Conservation (phyloP, 1,140 invertebrate species). For the Rhopalosiphum padi region DNA sequence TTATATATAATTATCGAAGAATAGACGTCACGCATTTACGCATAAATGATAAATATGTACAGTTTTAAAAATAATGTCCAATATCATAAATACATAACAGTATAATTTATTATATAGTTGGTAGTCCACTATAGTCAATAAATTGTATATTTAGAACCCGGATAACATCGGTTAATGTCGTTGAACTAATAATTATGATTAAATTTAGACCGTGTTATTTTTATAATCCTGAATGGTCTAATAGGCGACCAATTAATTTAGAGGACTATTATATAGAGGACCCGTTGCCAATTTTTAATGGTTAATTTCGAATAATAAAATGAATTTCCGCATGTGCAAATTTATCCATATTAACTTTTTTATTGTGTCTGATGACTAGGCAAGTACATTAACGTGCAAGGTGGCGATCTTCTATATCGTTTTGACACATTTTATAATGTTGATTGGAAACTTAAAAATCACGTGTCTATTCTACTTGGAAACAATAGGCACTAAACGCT, state of each 20-base stretch:
- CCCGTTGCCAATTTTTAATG: constrained; percentile 53
- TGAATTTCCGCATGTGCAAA: constrained; percentile 17
- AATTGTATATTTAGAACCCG: constrained; percentile 23
- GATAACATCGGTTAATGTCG: constrained; percentile 39
- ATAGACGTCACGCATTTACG: not conserved
- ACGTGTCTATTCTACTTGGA: not conserved
- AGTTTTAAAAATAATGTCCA: not conserved
- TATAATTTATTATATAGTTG: not conserved
- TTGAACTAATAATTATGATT: constrained; percentile 57
- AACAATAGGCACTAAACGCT: not conserved
- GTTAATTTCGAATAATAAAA: constrained; percentile 25
- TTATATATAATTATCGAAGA: not conserved
- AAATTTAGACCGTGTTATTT: constrained; percentile 47
- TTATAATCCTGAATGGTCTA: constrained; percentile 40
- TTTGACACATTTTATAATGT: not conserved
- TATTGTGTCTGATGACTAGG: not conserved
- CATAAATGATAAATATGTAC: not conserved
- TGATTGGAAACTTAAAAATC: not conserved
- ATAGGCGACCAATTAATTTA: constrained; percentile 35
- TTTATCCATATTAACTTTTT: not conserved
- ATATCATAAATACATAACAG: not conserved
- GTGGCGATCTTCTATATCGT: not conserved
- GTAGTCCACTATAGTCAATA: not conserved
- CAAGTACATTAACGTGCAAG: not conserved
- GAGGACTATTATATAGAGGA: not conserved